Evolutionary conservation across 2,888 invertebrate genomes (phyloP), one percentile per base, ranked within the genome.

Genomic region (Sesia apiformis): DNA sequence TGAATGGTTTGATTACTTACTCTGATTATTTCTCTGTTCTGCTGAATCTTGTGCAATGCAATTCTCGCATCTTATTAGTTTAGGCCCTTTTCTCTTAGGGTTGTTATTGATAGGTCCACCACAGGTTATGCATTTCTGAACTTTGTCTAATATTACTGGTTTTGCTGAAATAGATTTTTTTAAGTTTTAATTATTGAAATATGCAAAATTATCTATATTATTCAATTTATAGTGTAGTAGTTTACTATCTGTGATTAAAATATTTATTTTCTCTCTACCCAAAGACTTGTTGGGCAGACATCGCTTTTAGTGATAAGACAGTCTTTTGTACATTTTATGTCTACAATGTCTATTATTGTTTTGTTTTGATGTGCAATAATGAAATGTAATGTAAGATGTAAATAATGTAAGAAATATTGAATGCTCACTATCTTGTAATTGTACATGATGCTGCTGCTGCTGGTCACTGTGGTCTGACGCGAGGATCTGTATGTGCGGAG

Each of bases 71-170:
- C 92, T 84, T 61, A 91, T 91, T 46, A 92, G 79, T 64, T 92
- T 92, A 0, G 92, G 91, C 3, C 92, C 92, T 76, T 92, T 92
- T 61, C 92, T 86, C 69, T 92, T 92, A 38, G 91, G 91, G 63
- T 92, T 90, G 52, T 72, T 90, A 40, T 90, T 63, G 56, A 92
- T 90, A 52, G 86, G 78, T 58, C 84, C 90, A 55, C 92, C 92
- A 64, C 92, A 92, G 52, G 91, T 91, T 39, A 91, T 90, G 67
- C 92, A 92, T 75, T 92, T 92, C 61, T 90, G 89, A 52, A 90
- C 77, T 69, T 84, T 90, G 61, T 92, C 91, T 63, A 90, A 70
- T 63, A 91, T 82, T 51, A 90, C 76, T 56, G 91, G 78, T 76
- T 90, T 90, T 52, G 89, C 80, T 82, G 83, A 66, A 78, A 90